Evolutionary conservation across 1,140 invertebrate genomes (phyloP).

Genomic region (Magallana angulata): DNA sequence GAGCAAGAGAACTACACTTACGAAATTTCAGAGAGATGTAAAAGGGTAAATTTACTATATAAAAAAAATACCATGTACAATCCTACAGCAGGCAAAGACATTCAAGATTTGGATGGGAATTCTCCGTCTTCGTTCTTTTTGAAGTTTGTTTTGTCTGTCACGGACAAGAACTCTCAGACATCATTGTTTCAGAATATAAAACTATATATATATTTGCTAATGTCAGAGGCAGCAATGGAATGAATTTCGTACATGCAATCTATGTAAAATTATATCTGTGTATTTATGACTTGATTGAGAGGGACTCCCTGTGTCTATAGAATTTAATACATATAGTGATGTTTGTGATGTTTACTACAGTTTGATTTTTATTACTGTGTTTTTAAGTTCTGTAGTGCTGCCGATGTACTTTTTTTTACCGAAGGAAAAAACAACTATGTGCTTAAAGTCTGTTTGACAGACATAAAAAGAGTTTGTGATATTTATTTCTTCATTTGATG

Average conservation of each 20-base stretch:
- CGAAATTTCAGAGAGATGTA: background rate
- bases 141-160: no score
- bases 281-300: background rate
- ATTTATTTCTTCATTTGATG: slow-evolving; percentile 8
- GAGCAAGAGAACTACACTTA: slow-evolving; percentile 9
- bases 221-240: slow-evolving; percentile 23
- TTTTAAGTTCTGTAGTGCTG: slow-evolving; percentile 4
- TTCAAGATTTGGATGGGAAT: no score
- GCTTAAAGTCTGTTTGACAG: slow-evolving; percentile 1
- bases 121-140: no score
- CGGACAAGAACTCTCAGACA: no score
- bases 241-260: background rate
- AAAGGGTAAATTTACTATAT: background rate
- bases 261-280: background rate
- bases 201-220: no score
- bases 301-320: background rate
- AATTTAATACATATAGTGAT: background rate
- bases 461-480: background rate
- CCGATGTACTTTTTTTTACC: background rate
- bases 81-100: no score
- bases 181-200: no score
- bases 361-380: slow-evolving; percentile 21
- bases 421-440: slow-evolving; percentile 1
- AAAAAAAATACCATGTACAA: no score
- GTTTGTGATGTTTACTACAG: background rate